Percentiles rank a stretch among this genome's conserved stretches.
Conservation (phyloP, 2,797 vertebrate genomes). For the Liparis tanakae region DNA sequence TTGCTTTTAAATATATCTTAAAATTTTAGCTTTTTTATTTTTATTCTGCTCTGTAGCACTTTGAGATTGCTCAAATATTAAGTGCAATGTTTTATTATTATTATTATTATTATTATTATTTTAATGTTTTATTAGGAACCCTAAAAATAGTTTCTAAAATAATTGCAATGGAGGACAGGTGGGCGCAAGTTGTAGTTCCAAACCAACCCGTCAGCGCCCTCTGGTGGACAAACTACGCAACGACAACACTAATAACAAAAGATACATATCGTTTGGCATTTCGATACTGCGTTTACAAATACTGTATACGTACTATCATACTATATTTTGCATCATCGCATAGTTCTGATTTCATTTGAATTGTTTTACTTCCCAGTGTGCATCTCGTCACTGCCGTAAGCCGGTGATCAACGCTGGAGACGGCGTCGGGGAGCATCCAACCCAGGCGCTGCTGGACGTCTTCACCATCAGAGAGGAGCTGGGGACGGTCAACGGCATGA, state of each 20-base stretch:
- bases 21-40: too few species aligned
- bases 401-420: conserved; percentile 96
- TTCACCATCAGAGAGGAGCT: conserved; percentile 98
- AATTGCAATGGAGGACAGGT: not conserved
- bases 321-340: not conserved
- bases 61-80: too few species aligned
- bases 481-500: conserved; percentile 98
- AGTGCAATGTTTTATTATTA: too few species aligned
- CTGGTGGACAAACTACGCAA: not conserved
- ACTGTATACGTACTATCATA: not conserved
- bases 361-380: conserved; percentile 78
- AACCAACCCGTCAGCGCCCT: not conserved
- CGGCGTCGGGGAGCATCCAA: conserved; percentile 95
- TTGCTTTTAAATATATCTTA: too few species aligned
- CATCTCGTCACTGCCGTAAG: conserved; percentile 91
- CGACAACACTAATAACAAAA: not conserved
- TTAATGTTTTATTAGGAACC: not conserved
- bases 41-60: too few species aligned
- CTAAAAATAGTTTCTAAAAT: not conserved
- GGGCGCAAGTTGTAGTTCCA: not conserved
- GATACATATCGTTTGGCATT: not conserved
- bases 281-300: not conserved
- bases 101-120: too few species aligned
- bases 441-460: conserved; percentile 95
- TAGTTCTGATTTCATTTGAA: not conserved